Percentiles rank a stretch among this genome's conserved stretches.
phyloP scores from a whole-genome alignment of 2,888 invertebrate genomes.

The Drosophila neoperkinsi region DNA sequence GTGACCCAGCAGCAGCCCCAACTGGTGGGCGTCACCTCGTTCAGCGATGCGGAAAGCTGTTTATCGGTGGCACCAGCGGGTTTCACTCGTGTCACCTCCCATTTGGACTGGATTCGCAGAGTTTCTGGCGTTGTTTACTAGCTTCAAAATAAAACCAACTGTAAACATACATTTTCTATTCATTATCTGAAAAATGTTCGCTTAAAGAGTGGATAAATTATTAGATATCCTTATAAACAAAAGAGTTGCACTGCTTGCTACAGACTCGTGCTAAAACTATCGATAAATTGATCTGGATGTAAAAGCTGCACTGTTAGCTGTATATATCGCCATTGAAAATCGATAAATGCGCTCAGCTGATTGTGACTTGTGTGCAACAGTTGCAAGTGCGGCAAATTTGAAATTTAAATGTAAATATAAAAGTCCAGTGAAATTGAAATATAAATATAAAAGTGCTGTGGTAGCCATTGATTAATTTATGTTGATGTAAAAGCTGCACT shows the following conservation, averaged over 20 bases:
- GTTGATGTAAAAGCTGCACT: not conserved
- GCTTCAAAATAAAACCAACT: not conserved
- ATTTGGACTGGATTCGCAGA: conserved; percentile 58
- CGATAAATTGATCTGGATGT: not conserved
- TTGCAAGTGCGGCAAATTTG: not conserved
- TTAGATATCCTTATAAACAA: not conserved
- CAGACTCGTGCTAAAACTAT: not conserved
- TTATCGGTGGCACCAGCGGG: conserved; percentile 52
- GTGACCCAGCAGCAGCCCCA: conserved; percentile 26
- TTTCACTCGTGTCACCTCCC: conserved; percentile 57
- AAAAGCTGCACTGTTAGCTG: not conserved
- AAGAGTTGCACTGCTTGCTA: not conserved
- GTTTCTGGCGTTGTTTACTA: conserved; percentile 57
- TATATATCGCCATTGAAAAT: not conserved
- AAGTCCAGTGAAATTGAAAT: no score
- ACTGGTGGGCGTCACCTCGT: conserved; percentile 59
- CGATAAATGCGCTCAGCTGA: not conserved
- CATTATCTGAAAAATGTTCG: not conserved
- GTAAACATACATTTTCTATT: not conserved
- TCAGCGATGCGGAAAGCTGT: conserved; percentile 53
- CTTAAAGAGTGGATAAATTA: not conserved
- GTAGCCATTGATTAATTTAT: not conserved
- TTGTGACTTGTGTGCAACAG: not conserved
- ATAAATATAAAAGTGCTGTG: no score
- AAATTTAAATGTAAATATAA: not conserved